Evolutionary conservation across 64 coral and sea anemone species (phyloP), one percentile per base, ranked within the genome.

Genomic region (Pocillopora damicornis): DNA sequence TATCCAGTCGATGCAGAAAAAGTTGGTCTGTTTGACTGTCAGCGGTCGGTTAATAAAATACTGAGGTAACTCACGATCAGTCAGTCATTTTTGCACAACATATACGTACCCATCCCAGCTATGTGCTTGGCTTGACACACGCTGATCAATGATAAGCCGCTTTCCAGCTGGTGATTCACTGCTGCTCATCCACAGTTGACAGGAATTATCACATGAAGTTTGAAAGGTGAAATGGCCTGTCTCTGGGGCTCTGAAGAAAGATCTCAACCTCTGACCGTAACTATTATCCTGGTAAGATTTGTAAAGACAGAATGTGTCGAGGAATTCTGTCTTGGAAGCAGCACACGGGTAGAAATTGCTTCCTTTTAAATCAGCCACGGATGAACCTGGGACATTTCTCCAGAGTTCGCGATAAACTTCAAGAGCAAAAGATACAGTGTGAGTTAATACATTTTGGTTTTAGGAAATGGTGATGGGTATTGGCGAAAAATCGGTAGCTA

Each of bases 391-490:
- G 64, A 90, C 72, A 26, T 86, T 69, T 16, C 23, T 80, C 73
- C 80, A 94, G 51, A 90, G 73, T 74, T 94, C 92, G 5, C 82
- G 88, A 25, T 73, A 90, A 59, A 94, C 92, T 94, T n/a, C 18
- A 61, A 67, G 61, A 82, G 26, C 60, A 61, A 75, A 60, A 75
- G 20, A 59, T 11, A 11, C 10, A 60, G 20, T 30, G 0, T 51
- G 42, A 4, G 42, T 51, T 51, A 51, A 51, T 7, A 1, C 42
- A 7, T 7, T 51, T 51, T 51, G 42, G 42, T 51, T 51, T 51
- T 51, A 51, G 42, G 30, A 51, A 51, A 51, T 51, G 0, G 42
- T 51, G 42, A 51, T 51, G 42, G 42, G 42, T 51, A 51, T 51
- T 51, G 42, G 42, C 42, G 42, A 51, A 51, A 1, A 51, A 7